Evolutionary conservation across 2,888 invertebrate genomes (phyloP).

Genomic region (Melieria picta): DNA sequence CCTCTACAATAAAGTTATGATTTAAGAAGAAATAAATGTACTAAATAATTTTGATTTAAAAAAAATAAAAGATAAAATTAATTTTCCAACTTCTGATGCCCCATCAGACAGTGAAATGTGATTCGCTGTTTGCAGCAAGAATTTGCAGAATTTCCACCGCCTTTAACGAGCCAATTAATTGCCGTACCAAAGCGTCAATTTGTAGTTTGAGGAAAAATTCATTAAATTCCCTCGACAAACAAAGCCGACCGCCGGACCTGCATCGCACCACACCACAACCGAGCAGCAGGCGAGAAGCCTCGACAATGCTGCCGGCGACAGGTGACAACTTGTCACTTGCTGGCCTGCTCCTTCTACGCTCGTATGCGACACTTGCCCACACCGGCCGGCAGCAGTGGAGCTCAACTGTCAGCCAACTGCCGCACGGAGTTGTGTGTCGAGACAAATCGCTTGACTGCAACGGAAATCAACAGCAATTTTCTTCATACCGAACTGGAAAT

Average conservation of each 20-base stretch:
- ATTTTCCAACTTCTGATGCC: no score
- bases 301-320: constrained; percentile 22
- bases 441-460: constrained; percentile 25
- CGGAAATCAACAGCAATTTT: constrained; percentile 27
- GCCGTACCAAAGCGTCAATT: constrained; percentile 7
- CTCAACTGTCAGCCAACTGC: constrained; percentile 14
- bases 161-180: constrained; percentile 34
- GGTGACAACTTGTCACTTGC: constrained; percentile 26
- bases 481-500: constrained; percentile 20
- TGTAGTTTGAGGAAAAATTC: constrained; percentile 26
- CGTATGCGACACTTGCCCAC: neutral
- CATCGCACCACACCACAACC: neutral
- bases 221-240: constrained; percentile 24
- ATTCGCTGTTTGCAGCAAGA: neutral
- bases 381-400: neutral
- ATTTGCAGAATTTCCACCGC: constrained; percentile 1
- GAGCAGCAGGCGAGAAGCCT: neutral
- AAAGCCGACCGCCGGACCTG: constrained; percentile 23
- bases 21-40: neutral
- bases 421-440: constrained; percentile 1
- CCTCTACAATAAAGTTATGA: neutral
- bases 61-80: neutral
- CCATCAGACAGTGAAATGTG: no score
- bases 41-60: neutral
- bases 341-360: no score